Base-by-base conservation (phyloP, 2,113 vertebrate species). In the Oenanthe oenanthe region DNA sequence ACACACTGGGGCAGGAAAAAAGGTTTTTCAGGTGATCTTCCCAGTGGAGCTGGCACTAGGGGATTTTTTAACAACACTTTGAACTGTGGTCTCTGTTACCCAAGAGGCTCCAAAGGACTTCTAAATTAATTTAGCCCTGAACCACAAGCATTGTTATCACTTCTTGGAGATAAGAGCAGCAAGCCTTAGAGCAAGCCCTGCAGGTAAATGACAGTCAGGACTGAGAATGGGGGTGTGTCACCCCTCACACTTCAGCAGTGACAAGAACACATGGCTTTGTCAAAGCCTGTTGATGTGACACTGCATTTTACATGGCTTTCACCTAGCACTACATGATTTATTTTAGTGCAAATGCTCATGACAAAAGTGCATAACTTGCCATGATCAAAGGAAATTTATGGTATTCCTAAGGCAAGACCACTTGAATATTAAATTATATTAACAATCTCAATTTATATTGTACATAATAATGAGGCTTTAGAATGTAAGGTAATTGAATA, bases 41-140 rank as follows among this genome's bases (percentile, higher is more conserved):
- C 45, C 31, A 57, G 75, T 48, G 60, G 31, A 67, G 57, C 8
- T 87, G 68, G n/a, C 13, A 11, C 53, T 24, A 31, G 42, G 80
- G 36, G 51, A 89, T 87, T 86, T 89, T 72, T 58, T 81, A 50
- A 43, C 26, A 88, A 6, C 40, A 43, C 76, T 81, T 89, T 71
- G 40, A 87, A 57, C 83, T 93, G 25, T 57, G 57, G 40, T 78
- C 24, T 74, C 20, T 88, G n/a, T 84, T 36, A 85, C 75, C 51
- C 53, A 75, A 75, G 51, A 81, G 67, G 43, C n/a, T 91, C 53
- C 3, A 15, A 84, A 81, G 28, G 76, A 78, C 53, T 95, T 84
- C 47, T 26, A 78, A 65, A 78, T 78, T 89, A 88, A 84, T 95
- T 91, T 92, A 91, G n/a, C 29, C 29, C 65, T 57, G 25, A 89